Conservation (phyloP, 2,113 vertebrate genomes). For the Kobus ellipsiprymnus region DNA sequence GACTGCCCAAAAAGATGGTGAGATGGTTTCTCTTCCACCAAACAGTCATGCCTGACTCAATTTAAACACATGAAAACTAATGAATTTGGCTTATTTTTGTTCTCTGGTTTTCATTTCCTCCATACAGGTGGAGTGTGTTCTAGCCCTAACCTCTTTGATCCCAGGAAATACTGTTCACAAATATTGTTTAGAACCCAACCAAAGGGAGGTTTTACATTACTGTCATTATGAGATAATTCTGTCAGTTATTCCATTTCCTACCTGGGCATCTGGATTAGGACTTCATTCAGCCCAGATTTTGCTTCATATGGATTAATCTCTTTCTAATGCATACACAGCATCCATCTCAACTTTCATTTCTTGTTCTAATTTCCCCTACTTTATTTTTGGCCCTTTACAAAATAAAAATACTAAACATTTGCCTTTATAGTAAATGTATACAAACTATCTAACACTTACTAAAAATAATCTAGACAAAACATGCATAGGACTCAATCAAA, state of each 20-base stretch:
- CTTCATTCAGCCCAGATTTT: background rate
- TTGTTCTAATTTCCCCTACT: background rate
- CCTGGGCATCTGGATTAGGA: background rate
- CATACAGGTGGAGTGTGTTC: background rate
- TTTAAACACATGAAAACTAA: background rate
- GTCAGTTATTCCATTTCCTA: background rate
- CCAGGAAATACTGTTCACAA: background rate
- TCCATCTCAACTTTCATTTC: background rate
- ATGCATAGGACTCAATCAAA: background rate
- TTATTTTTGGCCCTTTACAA: background rate
- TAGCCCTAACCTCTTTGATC: background rate
- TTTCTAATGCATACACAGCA: background rate
- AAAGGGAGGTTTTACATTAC: background rate
- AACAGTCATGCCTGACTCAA: background rate
- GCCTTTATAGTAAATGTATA: background rate
- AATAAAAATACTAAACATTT: background rate
- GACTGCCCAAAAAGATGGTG: background rate
- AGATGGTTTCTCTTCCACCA: background rate
- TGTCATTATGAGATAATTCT: background rate
- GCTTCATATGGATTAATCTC: background rate
- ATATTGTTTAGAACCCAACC: background rate
- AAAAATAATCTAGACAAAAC: background rate
- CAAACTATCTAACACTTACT: background rate
- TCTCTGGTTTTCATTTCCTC: background rate
- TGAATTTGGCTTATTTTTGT: background rate